Evolutionary conservation across 2,113 vertebrate genomes (phyloP).

Genomic region (Nycticryphes semicollaris): DNA sequence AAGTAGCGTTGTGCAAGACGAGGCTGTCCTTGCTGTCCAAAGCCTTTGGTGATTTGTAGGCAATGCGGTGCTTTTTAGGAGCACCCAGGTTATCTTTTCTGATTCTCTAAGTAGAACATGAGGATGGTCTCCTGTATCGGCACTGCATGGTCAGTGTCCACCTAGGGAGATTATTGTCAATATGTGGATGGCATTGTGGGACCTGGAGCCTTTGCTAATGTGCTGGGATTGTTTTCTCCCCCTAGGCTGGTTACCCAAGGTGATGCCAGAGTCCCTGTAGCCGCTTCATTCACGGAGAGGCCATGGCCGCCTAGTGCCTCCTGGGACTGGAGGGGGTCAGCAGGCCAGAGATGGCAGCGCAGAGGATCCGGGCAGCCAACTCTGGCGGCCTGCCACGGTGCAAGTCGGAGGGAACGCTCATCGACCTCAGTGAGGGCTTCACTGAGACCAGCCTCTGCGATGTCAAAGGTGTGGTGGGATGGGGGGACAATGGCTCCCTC

Average conservation of each 20-base stretch:
- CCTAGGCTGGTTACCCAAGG: background rate
- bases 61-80: background rate
- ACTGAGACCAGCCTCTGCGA: constrained; percentile 83
- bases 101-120: background rate
- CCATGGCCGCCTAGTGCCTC: constrained; percentile 40
- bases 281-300: background rate
- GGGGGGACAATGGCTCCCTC: background rate
- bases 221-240: background rate
- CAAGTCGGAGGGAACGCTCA: constrained; percentile 92
- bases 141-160: fast-evolving
- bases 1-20: fast-evolving
- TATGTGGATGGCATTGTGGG: fast-evolving
- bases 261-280: fast-evolving
- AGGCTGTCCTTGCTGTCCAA: background rate
- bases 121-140: fast-evolving
- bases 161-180: fast-evolving
- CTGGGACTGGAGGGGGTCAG: background rate
- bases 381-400: constrained; percentile 87
- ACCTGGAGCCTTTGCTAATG: background rate
- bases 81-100: fast-evolving
- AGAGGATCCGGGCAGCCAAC: constrained; percentile 89
- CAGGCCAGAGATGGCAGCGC: constrained; percentile 84
- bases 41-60: background rate
- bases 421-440: constrained; percentile 85
- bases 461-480: constrained; percentile 84